Conservation (phyloP, 1,140 invertebrate species). For the Thalassaphorura encarpata region DNA sequence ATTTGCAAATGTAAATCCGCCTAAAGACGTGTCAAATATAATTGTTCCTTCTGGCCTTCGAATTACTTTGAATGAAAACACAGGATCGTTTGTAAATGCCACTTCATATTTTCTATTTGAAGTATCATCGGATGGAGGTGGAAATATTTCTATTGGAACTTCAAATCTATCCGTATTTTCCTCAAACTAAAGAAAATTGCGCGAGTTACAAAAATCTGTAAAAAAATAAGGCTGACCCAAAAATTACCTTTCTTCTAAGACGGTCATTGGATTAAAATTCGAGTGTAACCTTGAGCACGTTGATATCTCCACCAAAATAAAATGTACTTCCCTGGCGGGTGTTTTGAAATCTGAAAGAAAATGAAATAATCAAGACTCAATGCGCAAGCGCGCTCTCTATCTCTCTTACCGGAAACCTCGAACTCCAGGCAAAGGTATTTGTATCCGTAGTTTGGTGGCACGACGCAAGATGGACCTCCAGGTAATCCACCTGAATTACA, state of each 20-base stretch:
- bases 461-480: conserved; percentile 9
- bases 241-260: conserved; percentile 7
- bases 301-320: conserved; percentile 3
- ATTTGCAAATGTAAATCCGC: conserved; percentile 49
- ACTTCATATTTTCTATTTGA: conserved; percentile 11
- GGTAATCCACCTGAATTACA: conserved; percentile 7
- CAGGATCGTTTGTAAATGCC: conserved; percentile 4
- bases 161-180: conserved; percentile 13
- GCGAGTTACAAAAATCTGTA: background rate
- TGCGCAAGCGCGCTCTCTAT: background rate
- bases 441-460: background rate
- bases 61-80: conserved; percentile 23
- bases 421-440: background rate
- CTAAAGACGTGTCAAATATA: conserved; percentile 38
- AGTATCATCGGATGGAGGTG: conserved; percentile 1
- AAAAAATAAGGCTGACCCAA: background rate
- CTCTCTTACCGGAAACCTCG: background rate
- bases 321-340: no score
- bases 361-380: no score
- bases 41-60: background rate
- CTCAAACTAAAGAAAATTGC: background rate
- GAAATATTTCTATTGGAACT: conserved; percentile 23
- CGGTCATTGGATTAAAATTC: background rate
- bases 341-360: no score
- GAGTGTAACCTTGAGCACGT: background rate